phyloP scores from a whole-genome alignment of 53 echinoderm and acorn worm genomes.

The Hippasteria phrygiana region DNA sequence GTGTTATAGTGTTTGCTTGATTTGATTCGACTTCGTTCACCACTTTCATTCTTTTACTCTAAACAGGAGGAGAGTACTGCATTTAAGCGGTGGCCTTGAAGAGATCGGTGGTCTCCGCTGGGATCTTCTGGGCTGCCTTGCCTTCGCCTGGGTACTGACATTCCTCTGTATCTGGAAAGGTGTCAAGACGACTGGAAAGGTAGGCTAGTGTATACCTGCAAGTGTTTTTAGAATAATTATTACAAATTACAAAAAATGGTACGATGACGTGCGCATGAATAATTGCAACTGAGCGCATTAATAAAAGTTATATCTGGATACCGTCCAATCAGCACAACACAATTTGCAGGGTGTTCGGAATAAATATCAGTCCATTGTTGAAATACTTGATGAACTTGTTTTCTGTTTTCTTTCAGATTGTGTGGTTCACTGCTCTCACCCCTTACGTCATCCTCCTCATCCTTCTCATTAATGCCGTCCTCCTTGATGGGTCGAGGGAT shows the following conservation, averaged over 20 bases:
- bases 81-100: constrained; percentile 76
- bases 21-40: background rate
- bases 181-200: constrained; percentile 97
- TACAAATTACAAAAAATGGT: no score
- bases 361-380: no score
- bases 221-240: no score
- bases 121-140: constrained; percentile 89
- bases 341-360: no score
- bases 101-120: constrained; percentile 78
- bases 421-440: constrained; percentile 91
- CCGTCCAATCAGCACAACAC: no score
- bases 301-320: no score
- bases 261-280: no score
- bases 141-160: constrained; percentile 86
- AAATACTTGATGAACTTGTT: no score
- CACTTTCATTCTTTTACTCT: background rate
- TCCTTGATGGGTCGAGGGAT: constrained; percentile 69
- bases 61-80: constrained; percentile 77
- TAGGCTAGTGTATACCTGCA: no score
- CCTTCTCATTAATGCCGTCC: constrained; percentile 78
- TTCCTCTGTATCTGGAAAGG: constrained; percentile 95
- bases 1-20: no score
- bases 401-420: constrained; percentile 89
- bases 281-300: no score
- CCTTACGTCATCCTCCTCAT: constrained; percentile 84